A percentile compares a stretch with the other conserved stretches of the same genome.
Evolutionary conservation across 2,888 invertebrate species (phyloP).

Genomic region (Drepana falcataria): DNA sequence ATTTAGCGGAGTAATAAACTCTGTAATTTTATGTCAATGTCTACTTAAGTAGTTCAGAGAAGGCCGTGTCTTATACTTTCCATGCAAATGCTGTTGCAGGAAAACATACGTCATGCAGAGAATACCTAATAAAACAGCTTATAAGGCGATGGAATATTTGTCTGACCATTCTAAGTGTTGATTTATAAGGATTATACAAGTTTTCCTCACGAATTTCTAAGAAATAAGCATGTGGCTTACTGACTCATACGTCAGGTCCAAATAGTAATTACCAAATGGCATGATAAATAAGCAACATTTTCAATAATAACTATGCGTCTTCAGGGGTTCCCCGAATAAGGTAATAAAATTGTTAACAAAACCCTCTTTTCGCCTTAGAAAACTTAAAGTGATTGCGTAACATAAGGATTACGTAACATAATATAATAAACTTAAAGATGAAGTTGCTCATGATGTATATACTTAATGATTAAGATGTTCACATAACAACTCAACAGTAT

Average conservation of each 20-base stretch:
- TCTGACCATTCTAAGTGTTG: constrained; percentile 1
- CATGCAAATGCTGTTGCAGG: neutral
- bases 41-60: neutral
- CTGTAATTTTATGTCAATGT: neutral
- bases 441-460: no score
- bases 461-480: no score
- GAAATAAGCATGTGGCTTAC: constrained; percentile 19
- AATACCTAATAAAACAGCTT: constrained; percentile 1
- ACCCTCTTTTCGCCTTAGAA: no score
- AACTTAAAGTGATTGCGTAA: no score
- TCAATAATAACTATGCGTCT: no score
- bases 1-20: neutral
- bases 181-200: constrained; percentile 1
- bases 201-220: constrained; percentile 23
- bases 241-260: neutral
- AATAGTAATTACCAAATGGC: no score
- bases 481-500: no score
- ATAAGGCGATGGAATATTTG: constrained; percentile 4
- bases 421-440: no score
- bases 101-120: neutral
- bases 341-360: no score
- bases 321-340: no score
- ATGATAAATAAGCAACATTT: no score
- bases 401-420: no score
- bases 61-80: neutral